Percentiles rank a stretch among this genome's conserved stretches.
Evolutionary conservation across 2,113 vertebrate genomes (phyloP).

Genomic region (Plestiodon gilberti): DNA sequence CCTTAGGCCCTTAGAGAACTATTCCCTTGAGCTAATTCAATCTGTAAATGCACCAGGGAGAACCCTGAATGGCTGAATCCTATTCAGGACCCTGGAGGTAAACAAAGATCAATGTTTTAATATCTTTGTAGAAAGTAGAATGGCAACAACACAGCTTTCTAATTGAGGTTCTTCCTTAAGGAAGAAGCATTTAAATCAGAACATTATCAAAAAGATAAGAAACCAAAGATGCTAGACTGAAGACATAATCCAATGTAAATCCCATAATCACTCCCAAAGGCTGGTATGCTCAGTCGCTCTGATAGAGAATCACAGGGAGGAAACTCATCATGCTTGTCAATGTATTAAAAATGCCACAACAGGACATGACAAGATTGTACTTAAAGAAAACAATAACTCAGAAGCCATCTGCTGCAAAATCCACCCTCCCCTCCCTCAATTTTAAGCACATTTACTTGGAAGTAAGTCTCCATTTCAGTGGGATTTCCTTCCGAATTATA

Average conservation of each 20-base stretch:
- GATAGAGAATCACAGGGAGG: background rate
- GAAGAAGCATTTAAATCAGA: constrained; percentile 47
- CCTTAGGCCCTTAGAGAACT: background rate
- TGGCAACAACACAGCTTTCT: constrained; percentile 16
- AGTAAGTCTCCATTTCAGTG: background rate
- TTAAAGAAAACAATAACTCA: background rate
- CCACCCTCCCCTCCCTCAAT: background rate
- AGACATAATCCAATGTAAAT: background rate
- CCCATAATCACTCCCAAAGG: background rate
- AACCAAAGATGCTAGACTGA: constrained; percentile 4
- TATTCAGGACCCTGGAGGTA: background rate
- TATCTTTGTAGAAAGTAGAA: background rate
- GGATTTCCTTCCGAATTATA: background rate
- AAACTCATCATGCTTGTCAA: background rate
- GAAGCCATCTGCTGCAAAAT: background rate
- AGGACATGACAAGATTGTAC: background rate
- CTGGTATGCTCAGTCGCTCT: background rate
- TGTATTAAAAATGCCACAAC: background rate
- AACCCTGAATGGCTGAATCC: background rate
- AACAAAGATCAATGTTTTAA: background rate
- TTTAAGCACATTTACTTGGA: background rate
- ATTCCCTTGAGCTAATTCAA: background rate
- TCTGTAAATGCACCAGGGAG: background rate
- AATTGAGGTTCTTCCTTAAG: background rate
- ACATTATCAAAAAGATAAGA: background rate